phyloP scores from a whole-genome alignment of 2,888 invertebrate species.

The Salpingus planirostris region DNA sequence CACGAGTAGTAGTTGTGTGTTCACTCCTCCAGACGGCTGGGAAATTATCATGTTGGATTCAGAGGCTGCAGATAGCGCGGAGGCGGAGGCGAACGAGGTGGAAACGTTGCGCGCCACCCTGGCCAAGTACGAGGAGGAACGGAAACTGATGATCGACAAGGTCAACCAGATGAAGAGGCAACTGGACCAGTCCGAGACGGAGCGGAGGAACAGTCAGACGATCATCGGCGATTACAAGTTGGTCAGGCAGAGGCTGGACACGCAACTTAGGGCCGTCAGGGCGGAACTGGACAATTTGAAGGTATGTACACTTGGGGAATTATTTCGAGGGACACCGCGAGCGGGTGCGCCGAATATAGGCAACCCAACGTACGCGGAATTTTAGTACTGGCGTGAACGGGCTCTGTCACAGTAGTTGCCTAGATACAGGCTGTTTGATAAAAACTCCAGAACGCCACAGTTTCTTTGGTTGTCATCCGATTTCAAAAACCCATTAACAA shows the following conservation, averaged over 20 bases:
- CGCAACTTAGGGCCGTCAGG: slow-evolving; percentile 60
- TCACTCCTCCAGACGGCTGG: slow-evolving; percentile 38
- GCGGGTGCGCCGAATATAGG: not conserved
- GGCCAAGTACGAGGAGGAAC: slow-evolving; percentile 60
- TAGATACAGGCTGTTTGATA: no score
- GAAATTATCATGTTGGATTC: slow-evolving; percentile 42
- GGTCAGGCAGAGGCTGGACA: slow-evolving; percentile 80
- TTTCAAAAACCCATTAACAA: no score
- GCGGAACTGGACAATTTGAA: slow-evolving; percentile 54
- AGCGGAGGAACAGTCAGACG: slow-evolving; percentile 62
- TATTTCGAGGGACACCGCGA: not conserved
- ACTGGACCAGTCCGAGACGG: slow-evolving; percentile 62
- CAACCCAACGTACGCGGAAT: no score
- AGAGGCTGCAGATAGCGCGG: slow-evolving; percentile 52
- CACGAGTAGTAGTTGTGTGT: slow-evolving; percentile 22
- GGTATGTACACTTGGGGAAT: slow-evolving; percentile 48
- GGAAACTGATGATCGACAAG: slow-evolving; percentile 41
- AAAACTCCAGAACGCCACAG: no score
- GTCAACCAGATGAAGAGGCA: slow-evolving; percentile 59
- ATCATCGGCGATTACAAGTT: slow-evolving; percentile 90
- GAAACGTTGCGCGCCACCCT: slow-evolving; percentile 49
- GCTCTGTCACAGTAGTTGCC: no score
- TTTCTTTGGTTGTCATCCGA: no score
- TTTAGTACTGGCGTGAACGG: no score
- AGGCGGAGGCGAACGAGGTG: slow-evolving; percentile 49